Evolutionary conservation across 2,888 invertebrate species (phyloP).

Genomic region (Pomacea canaliculata): DNA sequence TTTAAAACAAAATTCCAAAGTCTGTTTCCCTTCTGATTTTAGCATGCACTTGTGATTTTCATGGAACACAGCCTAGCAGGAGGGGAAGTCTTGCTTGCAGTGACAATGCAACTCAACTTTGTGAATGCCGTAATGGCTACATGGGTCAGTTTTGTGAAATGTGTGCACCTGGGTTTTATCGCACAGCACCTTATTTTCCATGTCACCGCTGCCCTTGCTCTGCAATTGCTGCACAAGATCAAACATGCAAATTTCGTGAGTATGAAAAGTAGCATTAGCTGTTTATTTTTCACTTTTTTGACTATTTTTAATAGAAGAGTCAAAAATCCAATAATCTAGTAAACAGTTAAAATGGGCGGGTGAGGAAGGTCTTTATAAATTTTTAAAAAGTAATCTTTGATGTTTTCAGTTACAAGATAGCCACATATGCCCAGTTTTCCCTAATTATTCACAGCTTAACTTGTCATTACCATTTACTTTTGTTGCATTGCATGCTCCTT

Average conservation of each 20-base stretch:
- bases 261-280: background rate
- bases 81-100: slow-evolving; percentile 4
- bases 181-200: slow-evolving; percentile 42
- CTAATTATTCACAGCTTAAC: too few relatives aligned
- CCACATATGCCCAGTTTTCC: too few relatives aligned
- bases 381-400: too few relatives aligned
- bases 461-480: too few relatives aligned
- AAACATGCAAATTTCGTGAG: slow-evolving; percentile 55
- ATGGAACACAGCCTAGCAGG: slow-evolving; percentile 33
- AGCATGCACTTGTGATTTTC: slow-evolving; percentile 43
- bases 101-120: slow-evolving; percentile 29
- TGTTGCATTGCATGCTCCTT: background rate
- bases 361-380: too few relatives aligned
- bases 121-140: slow-evolving; percentile 48
- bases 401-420: too few relatives aligned
- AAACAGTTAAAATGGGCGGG: too few relatives aligned
- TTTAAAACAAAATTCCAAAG: too few relatives aligned
- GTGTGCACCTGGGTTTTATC: slow-evolving; percentile 51
- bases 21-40: too few relatives aligned
- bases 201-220: slow-evolving; percentile 59
- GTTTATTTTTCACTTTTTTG: background rate
- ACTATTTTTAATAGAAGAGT: background rate
- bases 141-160: slow-evolving; percentile 56
- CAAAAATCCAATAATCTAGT: too few relatives aligned
- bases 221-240: slow-evolving; percentile 31